Conservation (phyloP, 2,797 vertebrate species). For the Chrysocyon brachyurus region DNA sequence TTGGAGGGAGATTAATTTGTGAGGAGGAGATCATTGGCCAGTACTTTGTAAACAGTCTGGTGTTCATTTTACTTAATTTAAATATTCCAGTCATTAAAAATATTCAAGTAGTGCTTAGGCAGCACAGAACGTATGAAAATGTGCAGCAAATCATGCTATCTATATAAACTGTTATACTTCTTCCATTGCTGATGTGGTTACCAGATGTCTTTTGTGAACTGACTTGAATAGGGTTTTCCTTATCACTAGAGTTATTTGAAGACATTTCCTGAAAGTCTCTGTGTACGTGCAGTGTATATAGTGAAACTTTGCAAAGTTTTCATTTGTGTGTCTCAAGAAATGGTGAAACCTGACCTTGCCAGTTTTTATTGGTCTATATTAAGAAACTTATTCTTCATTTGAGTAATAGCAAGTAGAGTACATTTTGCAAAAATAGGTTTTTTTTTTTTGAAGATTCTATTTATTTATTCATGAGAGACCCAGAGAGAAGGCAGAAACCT, state of each 20-base stretch:
- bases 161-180: background rate
- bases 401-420: background rate
- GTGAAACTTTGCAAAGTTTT: constrained; percentile 18
- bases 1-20: constrained; percentile 16
- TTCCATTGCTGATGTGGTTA: background rate
- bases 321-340: background rate
- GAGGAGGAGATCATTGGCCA: background rate
- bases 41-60: constrained; percentile 61
- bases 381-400: constrained; percentile 1
- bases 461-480: too few species aligned
- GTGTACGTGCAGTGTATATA: background rate
- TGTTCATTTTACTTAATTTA: constrained; percentile 44
- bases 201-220: constrained; percentile 68
- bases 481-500: too few species aligned
- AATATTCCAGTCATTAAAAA: constrained; percentile 60
- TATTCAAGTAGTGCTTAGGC: constrained; percentile 52
- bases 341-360: background rate
- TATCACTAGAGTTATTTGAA: constrained; percentile 35
- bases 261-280: background rate
- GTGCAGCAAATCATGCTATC: background rate
- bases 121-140: background rate
- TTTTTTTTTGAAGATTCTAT: too few species aligned
- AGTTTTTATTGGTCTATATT: background rate
- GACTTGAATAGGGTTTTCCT: background rate
- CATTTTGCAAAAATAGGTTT: constrained; percentile 13